These are phyloP conservation scores for Neogale vison DNA, from an alignment of 2,113 vertebrate species.

Conservation along the genomic window DNA sequence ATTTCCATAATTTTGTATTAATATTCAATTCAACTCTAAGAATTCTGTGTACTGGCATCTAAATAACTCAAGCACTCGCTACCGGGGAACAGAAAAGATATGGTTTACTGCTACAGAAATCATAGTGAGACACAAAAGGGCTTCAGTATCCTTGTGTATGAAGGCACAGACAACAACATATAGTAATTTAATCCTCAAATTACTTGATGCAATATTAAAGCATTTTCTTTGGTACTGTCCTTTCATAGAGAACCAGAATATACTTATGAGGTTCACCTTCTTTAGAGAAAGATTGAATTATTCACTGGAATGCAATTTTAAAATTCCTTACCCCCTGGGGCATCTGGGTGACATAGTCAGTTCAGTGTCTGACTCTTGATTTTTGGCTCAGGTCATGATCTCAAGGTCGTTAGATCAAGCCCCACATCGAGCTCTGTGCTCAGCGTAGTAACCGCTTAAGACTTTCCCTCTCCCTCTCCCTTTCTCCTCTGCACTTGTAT, in stretches of 20 bases:
- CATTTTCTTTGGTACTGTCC: neutral
- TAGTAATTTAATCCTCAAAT: neutral
- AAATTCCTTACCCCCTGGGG: neutral
- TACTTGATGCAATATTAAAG: neutral
- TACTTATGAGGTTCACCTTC: neutral
- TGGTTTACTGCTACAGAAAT: neutral
- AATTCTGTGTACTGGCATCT: neutral
- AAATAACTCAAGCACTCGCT: neutral
- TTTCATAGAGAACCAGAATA: neutral
- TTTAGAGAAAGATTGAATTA: neutral
- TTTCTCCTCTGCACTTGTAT: neutral
- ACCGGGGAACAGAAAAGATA: neutral
- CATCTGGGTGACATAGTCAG: neutral
- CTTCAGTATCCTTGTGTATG: neutral
- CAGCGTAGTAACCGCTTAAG: neutral
- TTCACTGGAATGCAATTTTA: neutral
- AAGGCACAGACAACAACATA: neutral
- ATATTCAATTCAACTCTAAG: neutral
- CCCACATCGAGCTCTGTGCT: neutral
- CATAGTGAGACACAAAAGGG: neutral
- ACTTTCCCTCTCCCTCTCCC: neutral
- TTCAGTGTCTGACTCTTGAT: neutral
- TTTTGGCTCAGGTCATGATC: neutral
- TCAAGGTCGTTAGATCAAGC: neutral
- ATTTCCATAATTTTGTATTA: neutral